Evolutionary conservation across 2,797 vertebrate genomes (phyloP), one percentile per base, ranked within the genome.

Genomic region (Acanthurus lineatus): DNA sequence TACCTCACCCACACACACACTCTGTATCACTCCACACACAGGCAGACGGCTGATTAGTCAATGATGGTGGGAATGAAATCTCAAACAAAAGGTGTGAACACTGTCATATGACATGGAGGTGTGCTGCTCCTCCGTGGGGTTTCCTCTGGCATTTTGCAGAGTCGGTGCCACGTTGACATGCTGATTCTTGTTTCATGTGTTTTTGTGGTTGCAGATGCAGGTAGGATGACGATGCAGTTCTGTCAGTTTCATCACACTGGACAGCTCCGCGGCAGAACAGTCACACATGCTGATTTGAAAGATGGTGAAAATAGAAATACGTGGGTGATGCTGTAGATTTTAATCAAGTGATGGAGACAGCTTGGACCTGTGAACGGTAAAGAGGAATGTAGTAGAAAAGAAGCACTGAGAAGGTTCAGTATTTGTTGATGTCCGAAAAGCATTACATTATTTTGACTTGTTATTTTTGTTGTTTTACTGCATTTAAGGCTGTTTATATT

Each of bases 1-100:
- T 92, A 89, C 89, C 80, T 88, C 89, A 87, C 86, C 82, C 83
- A 68, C 84, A 49, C 84, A 68, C 74, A 73, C 74, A 67, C 75
- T 70, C 73, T 58, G 47, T 66, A 73, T 87, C 82, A 76, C 84
- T 84, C 81, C 84, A 83, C 81, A 89, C 79, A 77, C 76, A 82
- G 69, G 77, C 87, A 89, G 82, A 87, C 59, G 75, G 76, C 81
- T 81, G 89, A 89, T 92, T 92, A 89, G 86, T 90, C 88, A 90
- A 87, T 86, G 90, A 88, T 57, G 77, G 72, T 59, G 77, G 69
- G 66, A 86, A 88, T 44, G 63, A 79, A 85, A 86, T 82, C 68
- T 64, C 68, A 84, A 82, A 75, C 65, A 85, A 92, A 86, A 52
- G 71, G 59, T 80, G 82, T 63, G 76, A 85, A 69, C 38, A 14